Conservation (phyloP, 1,140 invertebrate species). For the Cephus cinctus region DNA sequence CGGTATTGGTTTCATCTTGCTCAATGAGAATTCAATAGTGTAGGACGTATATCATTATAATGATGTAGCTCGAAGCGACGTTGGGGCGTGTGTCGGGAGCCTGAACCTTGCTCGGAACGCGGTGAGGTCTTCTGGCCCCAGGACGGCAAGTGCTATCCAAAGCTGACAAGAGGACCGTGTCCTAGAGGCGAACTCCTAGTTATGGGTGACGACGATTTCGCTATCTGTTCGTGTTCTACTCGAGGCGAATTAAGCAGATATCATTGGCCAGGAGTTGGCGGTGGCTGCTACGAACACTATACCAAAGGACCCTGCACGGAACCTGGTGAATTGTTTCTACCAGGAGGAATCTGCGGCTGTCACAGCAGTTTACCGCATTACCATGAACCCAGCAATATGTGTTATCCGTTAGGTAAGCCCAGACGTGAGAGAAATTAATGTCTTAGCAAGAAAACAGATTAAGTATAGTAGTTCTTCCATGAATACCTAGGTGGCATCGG, state of each 20-base stretch:
- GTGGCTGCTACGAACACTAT: conserved; percentile 75
- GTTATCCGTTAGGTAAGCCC: conserved; percentile 72
- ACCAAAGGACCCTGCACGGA: conserved; percentile 74
- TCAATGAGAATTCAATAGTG: too few relatives aligned
- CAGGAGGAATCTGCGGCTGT: conserved; percentile 71
- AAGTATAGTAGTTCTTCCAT: background rate
- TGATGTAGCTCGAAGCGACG: conserved; percentile 49
- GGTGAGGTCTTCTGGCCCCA: conserved; percentile 71
- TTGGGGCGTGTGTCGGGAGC: conserved; percentile 69
- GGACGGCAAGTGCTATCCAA: conserved; percentile 70
- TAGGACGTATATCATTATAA: too few relatives aligned
- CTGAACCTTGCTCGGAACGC: conserved; percentile 60
- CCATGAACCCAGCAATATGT: conserved; percentile 64
- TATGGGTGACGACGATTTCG: conserved; percentile 59
- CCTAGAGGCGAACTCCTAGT: conserved; percentile 68
- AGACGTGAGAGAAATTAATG: background rate
- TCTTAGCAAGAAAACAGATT: conserved; percentile 1
- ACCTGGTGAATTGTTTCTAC: conserved; percentile 72
- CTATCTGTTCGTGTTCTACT: conserved; percentile 60
- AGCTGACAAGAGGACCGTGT: conserved; percentile 71
- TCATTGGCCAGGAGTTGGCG: conserved; percentile 54
- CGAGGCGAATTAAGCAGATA: conserved; percentile 52
- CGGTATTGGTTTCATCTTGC: too few relatives aligned
- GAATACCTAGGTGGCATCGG: conserved; percentile 61
- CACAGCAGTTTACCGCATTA: conserved; percentile 69